A percentile compares a stretch with the other conserved stretches of the same genome.
phyloP scores from a whole-genome alignment of 37 sponge, comb jelly and placozoan genomes.

The Dysidea cf. avara region DNA sequence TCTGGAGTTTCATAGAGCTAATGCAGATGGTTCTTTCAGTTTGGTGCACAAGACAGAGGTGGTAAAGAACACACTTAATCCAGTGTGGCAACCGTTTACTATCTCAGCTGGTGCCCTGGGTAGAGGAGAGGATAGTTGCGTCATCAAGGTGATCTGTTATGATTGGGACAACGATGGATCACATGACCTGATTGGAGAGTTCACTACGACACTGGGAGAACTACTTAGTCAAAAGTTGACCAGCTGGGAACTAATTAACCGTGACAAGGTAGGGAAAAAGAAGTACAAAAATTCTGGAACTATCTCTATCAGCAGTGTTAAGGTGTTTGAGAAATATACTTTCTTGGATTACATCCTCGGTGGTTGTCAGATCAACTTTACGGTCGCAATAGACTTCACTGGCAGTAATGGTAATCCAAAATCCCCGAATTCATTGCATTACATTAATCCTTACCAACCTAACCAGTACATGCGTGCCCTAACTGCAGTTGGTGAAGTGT shows the following conservation, averaged over 20 bases:
- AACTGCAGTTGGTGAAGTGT: conserved; percentile 73
- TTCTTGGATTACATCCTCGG: conserved; percentile 93
- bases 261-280: conserved; percentile 59
- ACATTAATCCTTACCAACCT: too few species aligned
- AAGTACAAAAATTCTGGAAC: conserved; percentile 84
- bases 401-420: conserved; percentile 80
- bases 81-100: conserved; percentile 71
- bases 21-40: conserved; percentile 69
- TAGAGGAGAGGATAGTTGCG: conserved; percentile 44
- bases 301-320: conserved; percentile 26
- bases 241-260: conserved; percentile 73
- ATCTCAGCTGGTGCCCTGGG: conserved; percentile 50
- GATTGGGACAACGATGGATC: too few species aligned
- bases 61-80: conserved; percentile 91
- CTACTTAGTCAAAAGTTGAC: conserved; percentile 14
- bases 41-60: too few species aligned
- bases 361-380: conserved; percentile 89
- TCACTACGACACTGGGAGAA: too few species aligned
- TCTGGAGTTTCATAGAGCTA: conserved; percentile 63
- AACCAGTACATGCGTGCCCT: too few species aligned
- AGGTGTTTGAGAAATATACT: conserved; percentile 52
- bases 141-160: conserved; percentile 76
- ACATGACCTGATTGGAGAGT: too few species aligned
- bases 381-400: conserved; percentile 92
- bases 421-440: conserved; percentile 83